Conservation (phyloP, 2,113 vertebrate genomes). For the Ardeotis arabs region DNA sequence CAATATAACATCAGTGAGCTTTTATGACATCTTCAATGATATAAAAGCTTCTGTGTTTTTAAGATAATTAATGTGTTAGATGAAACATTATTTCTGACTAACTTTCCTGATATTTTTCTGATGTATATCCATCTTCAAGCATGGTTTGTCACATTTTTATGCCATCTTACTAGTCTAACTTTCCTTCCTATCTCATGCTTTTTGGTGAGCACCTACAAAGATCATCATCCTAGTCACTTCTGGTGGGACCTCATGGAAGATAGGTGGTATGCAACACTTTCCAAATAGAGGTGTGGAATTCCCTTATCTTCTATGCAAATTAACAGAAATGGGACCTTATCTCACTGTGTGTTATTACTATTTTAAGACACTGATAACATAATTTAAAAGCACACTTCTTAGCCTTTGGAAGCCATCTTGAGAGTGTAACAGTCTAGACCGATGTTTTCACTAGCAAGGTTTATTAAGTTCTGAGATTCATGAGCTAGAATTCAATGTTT, state of each 20-base stretch:
- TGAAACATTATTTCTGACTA: not conserved
- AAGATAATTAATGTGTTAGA: not conserved
- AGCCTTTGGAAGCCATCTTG: not conserved
- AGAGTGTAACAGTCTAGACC: not conserved
- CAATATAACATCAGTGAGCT: not conserved
- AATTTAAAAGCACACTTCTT: not conserved
- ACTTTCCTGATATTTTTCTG: not conserved
- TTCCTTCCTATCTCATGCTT: not conserved
- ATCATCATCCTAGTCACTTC: not conserved
- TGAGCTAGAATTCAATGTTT: not conserved
- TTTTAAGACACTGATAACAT: not conserved
- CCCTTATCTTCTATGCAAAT: not conserved
- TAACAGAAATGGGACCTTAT: not conserved
- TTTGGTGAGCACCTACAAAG: not conserved
- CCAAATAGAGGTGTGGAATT: not conserved
- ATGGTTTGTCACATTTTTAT: not conserved
- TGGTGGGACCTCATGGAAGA: not conserved
- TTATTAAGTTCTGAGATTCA: not conserved
- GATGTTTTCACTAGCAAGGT: not conserved
- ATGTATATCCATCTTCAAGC: not conserved
- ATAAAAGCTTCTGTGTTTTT: not conserved
- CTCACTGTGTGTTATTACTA: not conserved
- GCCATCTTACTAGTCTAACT: not conserved
- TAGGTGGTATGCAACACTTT: not conserved
- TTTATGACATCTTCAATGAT: not conserved